Conservation (phyloP, 2,888 invertebrate species). For the Cryptophagus acutangulus region DNA sequence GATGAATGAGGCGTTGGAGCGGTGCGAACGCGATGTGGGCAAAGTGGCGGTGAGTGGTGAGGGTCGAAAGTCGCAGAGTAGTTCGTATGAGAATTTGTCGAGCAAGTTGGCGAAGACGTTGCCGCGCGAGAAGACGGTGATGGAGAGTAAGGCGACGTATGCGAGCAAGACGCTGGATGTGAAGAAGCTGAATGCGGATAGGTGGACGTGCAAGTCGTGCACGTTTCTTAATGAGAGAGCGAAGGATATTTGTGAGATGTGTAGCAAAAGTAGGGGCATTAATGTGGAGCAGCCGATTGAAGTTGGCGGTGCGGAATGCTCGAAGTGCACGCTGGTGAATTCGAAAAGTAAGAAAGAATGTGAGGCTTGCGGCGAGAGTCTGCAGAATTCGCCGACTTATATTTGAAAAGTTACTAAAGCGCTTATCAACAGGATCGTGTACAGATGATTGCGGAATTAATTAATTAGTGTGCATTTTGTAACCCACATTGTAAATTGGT, state of each 20-base stretch:
- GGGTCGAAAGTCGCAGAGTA: constrained; percentile 31
- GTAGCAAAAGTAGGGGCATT: constrained; percentile 53
- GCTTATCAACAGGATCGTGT: too few species aligned
- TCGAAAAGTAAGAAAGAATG: constrained; percentile 59
- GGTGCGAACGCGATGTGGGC: constrained; percentile 41
- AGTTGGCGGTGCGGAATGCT: constrained; percentile 71
- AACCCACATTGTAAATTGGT: too few species aligned
- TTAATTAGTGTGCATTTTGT: too few species aligned
- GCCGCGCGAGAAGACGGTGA: constrained; percentile 48
- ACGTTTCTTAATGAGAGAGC: constrained; percentile 60
- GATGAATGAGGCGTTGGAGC: constrained; percentile 51
- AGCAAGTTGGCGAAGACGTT: constrained; percentile 29
- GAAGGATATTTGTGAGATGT: constrained; percentile 67
- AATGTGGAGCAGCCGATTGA: constrained; percentile 55
- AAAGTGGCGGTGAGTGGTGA: constrained; percentile 17
- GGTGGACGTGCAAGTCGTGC: constrained; percentile 69
- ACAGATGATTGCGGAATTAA: too few species aligned
- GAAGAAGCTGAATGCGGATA: constrained; percentile 25
- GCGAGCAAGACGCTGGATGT: constrained; percentile 31
- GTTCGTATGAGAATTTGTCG: constrained; percentile 46
- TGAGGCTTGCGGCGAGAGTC: constrained; percentile 63
- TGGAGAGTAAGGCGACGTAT: constrained; percentile 44
- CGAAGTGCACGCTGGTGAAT: constrained; percentile 71
- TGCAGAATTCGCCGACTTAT: constrained; percentile 72
- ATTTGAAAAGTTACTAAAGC: constrained; percentile 57